Conservation (phyloP, 2,888 invertebrate genomes). For the Aphidoletes aphidimyza region DNA sequence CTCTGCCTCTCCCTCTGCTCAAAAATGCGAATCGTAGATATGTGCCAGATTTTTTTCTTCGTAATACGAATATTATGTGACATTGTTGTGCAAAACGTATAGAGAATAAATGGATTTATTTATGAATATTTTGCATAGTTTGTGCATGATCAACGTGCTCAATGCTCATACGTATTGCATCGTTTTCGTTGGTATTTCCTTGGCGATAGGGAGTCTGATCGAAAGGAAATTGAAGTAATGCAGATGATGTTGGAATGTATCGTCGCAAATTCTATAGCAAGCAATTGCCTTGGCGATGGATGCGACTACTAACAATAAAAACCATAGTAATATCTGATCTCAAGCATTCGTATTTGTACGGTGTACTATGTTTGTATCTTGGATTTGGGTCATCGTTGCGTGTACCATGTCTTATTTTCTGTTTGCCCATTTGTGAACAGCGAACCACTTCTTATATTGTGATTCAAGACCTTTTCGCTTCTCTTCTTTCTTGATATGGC, state of each 20-base stretch:
- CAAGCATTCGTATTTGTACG: not conserved
- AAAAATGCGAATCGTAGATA: slow-evolving; percentile 6
- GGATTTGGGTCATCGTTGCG: slow-evolving; percentile 28
- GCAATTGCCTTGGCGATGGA: not conserved
- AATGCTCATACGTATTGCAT: not conserved
- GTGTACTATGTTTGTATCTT: slow-evolving; percentile 30
- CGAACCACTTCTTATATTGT: too few species aligned
- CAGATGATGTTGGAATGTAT: slow-evolving; percentile 36
- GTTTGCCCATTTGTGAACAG: too few species aligned
- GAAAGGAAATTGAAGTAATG: slow-evolving; percentile 6
- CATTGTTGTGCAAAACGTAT: slow-evolving; percentile 44
- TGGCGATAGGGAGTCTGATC: not conserved
- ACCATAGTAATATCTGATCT: too few species aligned
- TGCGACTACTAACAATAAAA: not conserved
- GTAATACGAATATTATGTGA: slow-evolving; percentile 36
- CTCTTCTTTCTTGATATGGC: not conserved
- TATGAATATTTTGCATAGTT: slow-evolving; percentile 35
- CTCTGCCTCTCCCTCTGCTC: not conserved
- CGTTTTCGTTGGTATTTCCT: not conserved
- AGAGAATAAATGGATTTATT: slow-evolving; percentile 45
- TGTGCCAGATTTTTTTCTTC: slow-evolving; percentile 9
- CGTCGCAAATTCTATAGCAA: not conserved
- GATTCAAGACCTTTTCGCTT: not conserved
- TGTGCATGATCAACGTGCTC: not conserved
- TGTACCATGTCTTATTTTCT: not conserved